Conservation (phyloP, 2,888 invertebrate species). For the Troides aeacus region DNA sequence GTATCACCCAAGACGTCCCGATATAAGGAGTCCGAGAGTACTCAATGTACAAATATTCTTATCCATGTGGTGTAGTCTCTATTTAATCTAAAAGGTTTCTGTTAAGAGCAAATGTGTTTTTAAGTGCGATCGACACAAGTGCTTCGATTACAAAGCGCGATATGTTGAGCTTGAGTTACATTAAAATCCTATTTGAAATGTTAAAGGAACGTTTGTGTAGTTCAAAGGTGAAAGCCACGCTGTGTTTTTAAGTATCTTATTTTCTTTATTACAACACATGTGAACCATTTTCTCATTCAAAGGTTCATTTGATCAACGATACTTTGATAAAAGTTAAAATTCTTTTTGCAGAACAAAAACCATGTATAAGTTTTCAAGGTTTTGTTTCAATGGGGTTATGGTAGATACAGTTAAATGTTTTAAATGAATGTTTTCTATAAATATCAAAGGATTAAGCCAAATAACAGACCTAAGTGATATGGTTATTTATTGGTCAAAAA, state of each 20-base stretch:
- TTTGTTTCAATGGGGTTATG: background rate
- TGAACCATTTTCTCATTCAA: background rate
- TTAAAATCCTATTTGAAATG: constrained; percentile 31
- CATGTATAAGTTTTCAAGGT: background rate
- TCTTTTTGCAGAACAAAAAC: background rate
- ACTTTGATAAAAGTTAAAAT: background rate
- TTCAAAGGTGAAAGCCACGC: constrained; percentile 13
- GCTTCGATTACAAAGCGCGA: constrained; percentile 21
- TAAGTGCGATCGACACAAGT: constrained; percentile 30
- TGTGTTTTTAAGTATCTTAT: background rate
- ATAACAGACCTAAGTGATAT: background rate
- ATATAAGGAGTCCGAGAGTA: background rate
- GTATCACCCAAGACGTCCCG: background rate
- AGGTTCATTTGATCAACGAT: background rate
- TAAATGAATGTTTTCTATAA: no score
- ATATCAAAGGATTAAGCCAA: no score
- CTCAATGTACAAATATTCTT: constrained; percentile 21
- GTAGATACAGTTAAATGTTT: no score
- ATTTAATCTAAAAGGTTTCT: constrained; percentile 30
- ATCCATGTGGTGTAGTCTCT: constrained; percentile 22
- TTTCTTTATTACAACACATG: background rate
- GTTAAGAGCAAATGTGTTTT: constrained; percentile 31
- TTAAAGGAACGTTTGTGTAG: constrained; percentile 17
- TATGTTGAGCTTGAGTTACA: constrained; percentile 23
- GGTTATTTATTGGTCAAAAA: background rate